A percentile compares a stretch with the other conserved stretches of the same genome.
phyloP scores from a whole-genome alignment of 2,113 vertebrate genomes.

The Brachionichthys hirsutus region DNA sequence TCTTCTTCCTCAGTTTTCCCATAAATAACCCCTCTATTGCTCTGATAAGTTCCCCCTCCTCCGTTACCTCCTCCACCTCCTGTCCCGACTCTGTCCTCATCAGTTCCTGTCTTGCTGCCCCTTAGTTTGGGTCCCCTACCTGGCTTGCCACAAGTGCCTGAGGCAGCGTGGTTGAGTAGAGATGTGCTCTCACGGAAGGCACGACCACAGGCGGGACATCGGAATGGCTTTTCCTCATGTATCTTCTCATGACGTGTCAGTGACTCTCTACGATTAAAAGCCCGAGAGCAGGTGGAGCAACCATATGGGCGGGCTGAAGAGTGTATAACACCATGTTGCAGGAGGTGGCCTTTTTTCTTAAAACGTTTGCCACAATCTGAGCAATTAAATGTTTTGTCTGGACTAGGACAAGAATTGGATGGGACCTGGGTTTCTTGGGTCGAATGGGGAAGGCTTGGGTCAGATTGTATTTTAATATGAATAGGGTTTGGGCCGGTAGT shows the following conservation, averaged over 20 bases:
- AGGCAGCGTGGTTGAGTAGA: conserved; percentile 89
- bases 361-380: conserved; percentile 91
- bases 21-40: conserved; percentile 75
- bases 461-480: conserved; percentile 74
- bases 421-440: conserved; percentile 74
- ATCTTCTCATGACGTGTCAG: conserved; percentile 93
- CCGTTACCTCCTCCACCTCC: conserved; percentile 71
- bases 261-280: conserved; percentile 93
- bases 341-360: conserved; percentile 93
- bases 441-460: conserved; percentile 79
- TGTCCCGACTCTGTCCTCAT: conserved; percentile 76
- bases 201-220: conserved; percentile 89
- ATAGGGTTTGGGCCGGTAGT: conserved; percentile 75
- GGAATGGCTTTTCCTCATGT: conserved; percentile 88
- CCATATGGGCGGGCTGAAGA: conserved; percentile 90
- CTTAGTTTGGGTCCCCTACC: conserved; percentile 78
- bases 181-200: conserved; percentile 90
- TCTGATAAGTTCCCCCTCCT: conserved; percentile 80
- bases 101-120: conserved; percentile 76
- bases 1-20: conserved; percentile 78
- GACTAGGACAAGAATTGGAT: conserved; percentile 76
- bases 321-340: conserved; percentile 94
- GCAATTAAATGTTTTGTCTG: conserved; percentile 83
- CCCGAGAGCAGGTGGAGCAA: conserved; percentile 87
- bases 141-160: conserved; percentile 85